Percentiles rank a stretch among this genome's conserved stretches.
phyloP scores from a whole-genome alignment of 2,888 invertebrate genomes.

The Sarcophaga subvicina region DNA sequence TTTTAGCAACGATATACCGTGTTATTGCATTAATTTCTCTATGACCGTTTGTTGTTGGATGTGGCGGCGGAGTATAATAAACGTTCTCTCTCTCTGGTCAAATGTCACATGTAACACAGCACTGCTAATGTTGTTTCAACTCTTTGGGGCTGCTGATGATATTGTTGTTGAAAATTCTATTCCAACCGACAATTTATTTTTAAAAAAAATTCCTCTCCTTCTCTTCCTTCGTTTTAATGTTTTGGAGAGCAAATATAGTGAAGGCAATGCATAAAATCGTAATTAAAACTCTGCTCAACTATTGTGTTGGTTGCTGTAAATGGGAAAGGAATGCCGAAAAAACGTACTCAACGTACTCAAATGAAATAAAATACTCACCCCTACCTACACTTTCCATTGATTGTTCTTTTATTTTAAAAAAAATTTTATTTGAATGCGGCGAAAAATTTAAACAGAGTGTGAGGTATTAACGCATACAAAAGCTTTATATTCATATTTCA shows the following conservation, averaged over 20 bases:
- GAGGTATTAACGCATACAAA: too few species aligned
- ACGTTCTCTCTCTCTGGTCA: constrained; percentile 43
- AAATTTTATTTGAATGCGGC: neutral
- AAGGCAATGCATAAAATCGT: constrained; percentile 55
- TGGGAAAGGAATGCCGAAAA: constrained; percentile 8
- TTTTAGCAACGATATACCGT: too few species aligned
- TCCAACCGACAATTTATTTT: constrained; percentile 46
- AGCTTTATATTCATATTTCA: too few species aligned
- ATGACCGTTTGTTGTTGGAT: neutral
- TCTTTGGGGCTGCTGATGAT: neutral
- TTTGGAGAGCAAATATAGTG: neutral
- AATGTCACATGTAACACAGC: constrained; percentile 55
- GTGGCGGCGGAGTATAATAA: constrained; percentile 46
- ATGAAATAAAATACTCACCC: constrained; percentile 20
- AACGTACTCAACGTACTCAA: neutral
- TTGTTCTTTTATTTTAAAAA: constrained; percentile 1
- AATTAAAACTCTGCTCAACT: constrained; percentile 56
- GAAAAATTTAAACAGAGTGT: neutral
- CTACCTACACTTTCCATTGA: constrained; percentile 7
- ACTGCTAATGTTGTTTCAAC: constrained; percentile 56
- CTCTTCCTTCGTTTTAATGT: neutral
- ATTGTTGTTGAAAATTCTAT: constrained; percentile 54
- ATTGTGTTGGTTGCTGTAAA: neutral
- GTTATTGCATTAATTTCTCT: neutral
- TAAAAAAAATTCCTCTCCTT: neutral